These are phyloP conservation scores for Adelges cooleyi DNA, from an alignment of 1,140 invertebrate species.

Conservation along the genomic window DNA sequence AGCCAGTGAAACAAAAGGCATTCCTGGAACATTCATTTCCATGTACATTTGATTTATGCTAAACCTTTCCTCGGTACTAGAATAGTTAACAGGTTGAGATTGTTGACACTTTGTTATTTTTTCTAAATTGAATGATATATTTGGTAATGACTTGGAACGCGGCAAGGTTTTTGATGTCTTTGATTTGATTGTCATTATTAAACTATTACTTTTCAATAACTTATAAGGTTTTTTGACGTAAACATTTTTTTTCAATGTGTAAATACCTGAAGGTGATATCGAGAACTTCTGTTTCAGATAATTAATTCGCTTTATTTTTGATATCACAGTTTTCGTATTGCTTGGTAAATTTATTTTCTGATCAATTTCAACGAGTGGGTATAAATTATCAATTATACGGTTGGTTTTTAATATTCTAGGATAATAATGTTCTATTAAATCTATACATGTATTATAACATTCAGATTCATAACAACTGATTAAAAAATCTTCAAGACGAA, in stretches of 20 bases:
- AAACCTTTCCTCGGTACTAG: constrained; percentile 1
- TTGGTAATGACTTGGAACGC: background rate
- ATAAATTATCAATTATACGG: constrained; percentile 38
- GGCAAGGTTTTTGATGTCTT: constrained; percentile 30
- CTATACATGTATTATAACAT: constrained; percentile 41
- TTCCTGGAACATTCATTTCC: constrained; percentile 8
- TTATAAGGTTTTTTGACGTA: background rate
- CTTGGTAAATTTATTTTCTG: constrained; percentile 37
- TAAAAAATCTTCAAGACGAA: constrained; percentile 42
- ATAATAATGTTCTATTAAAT: constrained; percentile 40
- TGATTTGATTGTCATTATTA: constrained; percentile 31
- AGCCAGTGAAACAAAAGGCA: constrained; percentile 33
- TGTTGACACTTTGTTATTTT: constrained; percentile 14
- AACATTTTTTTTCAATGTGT: background rate
- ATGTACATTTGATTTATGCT: constrained; percentile 5
- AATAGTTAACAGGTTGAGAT: background rate
- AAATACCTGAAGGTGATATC: constrained; percentile 18
- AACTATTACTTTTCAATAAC: constrained; percentile 5
- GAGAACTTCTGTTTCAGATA: constrained; percentile 23
- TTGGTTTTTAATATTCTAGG: constrained; percentile 36
- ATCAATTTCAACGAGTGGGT: constrained; percentile 40
- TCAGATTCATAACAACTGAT: constrained; percentile 42
- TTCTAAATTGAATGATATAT: constrained; percentile 4
- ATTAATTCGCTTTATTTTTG: constrained; percentile 14
- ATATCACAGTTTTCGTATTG: constrained; percentile 20